A percentile compares a stretch with the other conserved stretches of the same genome.
Conservation (phyloP, 1,140 invertebrate genomes). For the Goniozus legneri region DNA sequence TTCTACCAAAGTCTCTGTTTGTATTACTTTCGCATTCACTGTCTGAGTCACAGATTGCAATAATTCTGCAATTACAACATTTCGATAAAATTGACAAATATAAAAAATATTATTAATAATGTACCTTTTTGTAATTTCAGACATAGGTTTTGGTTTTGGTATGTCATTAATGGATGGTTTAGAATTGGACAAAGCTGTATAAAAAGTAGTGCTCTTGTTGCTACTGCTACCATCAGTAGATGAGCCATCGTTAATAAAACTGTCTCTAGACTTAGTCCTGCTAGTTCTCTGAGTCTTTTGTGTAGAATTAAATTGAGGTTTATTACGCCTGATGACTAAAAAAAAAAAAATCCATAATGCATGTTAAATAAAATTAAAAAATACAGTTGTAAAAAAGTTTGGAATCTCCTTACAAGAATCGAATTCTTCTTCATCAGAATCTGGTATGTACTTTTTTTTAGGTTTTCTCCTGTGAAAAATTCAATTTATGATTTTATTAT, state of each 20-base stretch:
- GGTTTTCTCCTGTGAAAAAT: constrained; percentile 23
- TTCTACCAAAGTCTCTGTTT: constrained; percentile 10
- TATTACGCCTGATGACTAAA: constrained; percentile 22
- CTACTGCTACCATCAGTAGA: constrained; percentile 29
- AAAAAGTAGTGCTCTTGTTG: constrained; percentile 29
- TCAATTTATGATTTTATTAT: not conserved
- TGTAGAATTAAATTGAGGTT: constrained; percentile 4
- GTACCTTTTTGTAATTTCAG: constrained; percentile 7
- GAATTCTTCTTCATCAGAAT: constrained; percentile 33
- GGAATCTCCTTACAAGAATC: constrained; percentile 21
- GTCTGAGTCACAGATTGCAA: constrained; percentile 41
- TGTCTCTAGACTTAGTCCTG: constrained; percentile 17
- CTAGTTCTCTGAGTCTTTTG: constrained; percentile 14
- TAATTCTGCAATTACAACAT: constrained; percentile 16
- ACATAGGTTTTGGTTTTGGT: constrained; percentile 1
- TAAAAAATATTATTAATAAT: not conserved
- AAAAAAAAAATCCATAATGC: constrained; percentile 5
- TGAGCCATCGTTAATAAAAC: constrained; percentile 38
- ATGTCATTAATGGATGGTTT: constrained; percentile 12
- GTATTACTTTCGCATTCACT: constrained; percentile 26
- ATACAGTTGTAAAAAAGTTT: not conserved
- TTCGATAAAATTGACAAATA: not conserved
- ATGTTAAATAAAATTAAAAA: not conserved
- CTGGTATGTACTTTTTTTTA: constrained; percentile 12
- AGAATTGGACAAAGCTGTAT: constrained; percentile 38